A percentile compares a stretch with the other conserved stretches of the same genome.
phyloP scores from a whole-genome alignment of 2,113 vertebrate genomes.

The Rhineura floridana region DNA sequence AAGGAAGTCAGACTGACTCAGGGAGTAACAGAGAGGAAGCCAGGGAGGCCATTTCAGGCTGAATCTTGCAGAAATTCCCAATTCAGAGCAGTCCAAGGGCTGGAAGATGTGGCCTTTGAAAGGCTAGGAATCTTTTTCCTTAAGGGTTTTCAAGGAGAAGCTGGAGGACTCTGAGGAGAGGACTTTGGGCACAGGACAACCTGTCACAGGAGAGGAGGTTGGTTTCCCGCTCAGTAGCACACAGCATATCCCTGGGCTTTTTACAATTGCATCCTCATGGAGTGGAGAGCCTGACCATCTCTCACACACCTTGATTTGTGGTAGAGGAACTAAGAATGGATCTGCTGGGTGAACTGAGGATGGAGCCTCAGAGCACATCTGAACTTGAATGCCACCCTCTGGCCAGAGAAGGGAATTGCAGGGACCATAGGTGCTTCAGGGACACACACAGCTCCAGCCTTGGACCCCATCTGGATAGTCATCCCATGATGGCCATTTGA shows the following conservation, averaged over 20 bases:
- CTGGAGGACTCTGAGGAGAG: neutral
- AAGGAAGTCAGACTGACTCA: neutral
- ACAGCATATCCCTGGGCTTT: neutral
- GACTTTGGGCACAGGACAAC: neutral
- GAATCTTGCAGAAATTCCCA: too few species aligned
- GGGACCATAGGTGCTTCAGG: neutral
- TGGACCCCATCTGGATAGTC: neutral
- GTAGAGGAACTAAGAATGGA: too few species aligned
- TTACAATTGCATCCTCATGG: accelerated
- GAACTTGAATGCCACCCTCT: too few species aligned
- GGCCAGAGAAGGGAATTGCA: neutral
- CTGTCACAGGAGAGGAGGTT: neutral
- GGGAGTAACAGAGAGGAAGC: neutral
- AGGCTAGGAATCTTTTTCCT: neutral
- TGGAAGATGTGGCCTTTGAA: neutral
- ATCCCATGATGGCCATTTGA: neutral
- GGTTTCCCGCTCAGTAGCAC: neutral
- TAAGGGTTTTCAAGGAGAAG: neutral
- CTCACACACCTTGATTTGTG: neutral
- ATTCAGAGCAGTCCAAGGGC: neutral
- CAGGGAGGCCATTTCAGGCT: too few species aligned
- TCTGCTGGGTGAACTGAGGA: too few species aligned
- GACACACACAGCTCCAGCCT: neutral
- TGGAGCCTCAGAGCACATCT: neutral
- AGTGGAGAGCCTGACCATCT: neutral